A percentile compares a stretch with the other conserved stretches of the same genome.
Conservation (phyloP, 2,888 invertebrate species). For the Drosophila tanythrix region DNA sequence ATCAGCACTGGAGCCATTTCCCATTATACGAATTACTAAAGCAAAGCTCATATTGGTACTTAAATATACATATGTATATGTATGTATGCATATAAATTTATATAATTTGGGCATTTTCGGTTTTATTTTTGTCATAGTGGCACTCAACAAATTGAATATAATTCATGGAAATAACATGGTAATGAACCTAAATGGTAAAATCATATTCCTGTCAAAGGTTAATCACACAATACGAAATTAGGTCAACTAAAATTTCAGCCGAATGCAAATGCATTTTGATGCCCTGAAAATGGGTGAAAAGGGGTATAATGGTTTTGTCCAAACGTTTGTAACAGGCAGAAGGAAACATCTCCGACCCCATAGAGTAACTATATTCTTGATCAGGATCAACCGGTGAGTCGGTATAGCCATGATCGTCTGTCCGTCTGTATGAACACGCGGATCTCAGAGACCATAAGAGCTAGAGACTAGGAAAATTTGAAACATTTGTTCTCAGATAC, state of each 20-base stretch:
- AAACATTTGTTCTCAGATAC: background rate
- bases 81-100: background rate
- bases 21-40: background rate
- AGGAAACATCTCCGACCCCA: background rate
- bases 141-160: slow-evolving; percentile 11
- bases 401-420: background rate
- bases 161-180: slow-evolving; percentile 32
- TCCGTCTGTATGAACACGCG: too few species aligned
- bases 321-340: background rate
- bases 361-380: background rate
- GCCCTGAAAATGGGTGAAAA: background rate
- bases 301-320: background rate
- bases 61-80: background rate
- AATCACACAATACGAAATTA: slow-evolving; percentile 23
- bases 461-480: background rate
- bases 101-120: background rate
- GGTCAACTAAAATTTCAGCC: slow-evolving; percentile 31
- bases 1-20: background rate
- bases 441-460: background rate
- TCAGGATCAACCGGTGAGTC: background rate
- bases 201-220: slow-evolving; percentile 10
- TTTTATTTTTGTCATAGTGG: background rate
- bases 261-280: background rate
- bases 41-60: background rate
- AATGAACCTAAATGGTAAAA: slow-evolving; percentile 29